Base-by-base conservation (phyloP, 2,797 vertebrate genomes). In the Coendou prehensilis region DNA sequence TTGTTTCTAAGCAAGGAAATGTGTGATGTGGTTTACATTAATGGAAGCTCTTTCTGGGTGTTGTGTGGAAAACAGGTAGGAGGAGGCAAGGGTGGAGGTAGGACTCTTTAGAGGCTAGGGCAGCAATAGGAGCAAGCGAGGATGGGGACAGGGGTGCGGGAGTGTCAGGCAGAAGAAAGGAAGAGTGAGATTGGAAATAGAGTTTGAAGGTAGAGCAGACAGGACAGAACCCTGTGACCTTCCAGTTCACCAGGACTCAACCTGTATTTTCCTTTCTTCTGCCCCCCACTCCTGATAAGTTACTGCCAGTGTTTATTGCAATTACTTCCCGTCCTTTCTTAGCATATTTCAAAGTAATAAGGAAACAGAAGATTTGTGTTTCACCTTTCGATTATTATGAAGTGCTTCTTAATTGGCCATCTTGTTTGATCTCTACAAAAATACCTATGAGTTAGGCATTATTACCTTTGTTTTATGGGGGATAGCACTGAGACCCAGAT, bases 261-360 rank as follows among this genome's bases (percentile, higher is more conserved):
- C 76, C 79, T 78, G 20, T 69, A 1, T 56, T 47, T 50, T 57
- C 9, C 59, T 15, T 5, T 23, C 2, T 52, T 4, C 1, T 20
- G 3, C 8, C 0, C 1, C 30, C 20, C 0, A 15, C 13, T 33
- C 5, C 17, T 22, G 50, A 50, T 1, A 28, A 76, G 41, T 45
- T 64, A n/a, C 37, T 17, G 30, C 13, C 17, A 17, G 17, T 26
- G 22, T 79, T 59, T 41, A 45, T 14, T 59, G n/a, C 18, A 26
- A 0, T 45, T 85, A 20, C 23, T 92, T 81, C n/a, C 13, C 10
- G 23, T 47, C 47, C 5, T 59, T 73, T 52, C 52, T 84, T 6
- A 28, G 59, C 37, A 56, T 13, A n/a, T 41, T 57, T 81, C 73
- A 33, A 23, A 4, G 71, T 17, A 75, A 79, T 22, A 89, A 69